phyloP scores from a whole-genome alignment of 2,113 vertebrate species.

The Chitala chitala region DNA sequence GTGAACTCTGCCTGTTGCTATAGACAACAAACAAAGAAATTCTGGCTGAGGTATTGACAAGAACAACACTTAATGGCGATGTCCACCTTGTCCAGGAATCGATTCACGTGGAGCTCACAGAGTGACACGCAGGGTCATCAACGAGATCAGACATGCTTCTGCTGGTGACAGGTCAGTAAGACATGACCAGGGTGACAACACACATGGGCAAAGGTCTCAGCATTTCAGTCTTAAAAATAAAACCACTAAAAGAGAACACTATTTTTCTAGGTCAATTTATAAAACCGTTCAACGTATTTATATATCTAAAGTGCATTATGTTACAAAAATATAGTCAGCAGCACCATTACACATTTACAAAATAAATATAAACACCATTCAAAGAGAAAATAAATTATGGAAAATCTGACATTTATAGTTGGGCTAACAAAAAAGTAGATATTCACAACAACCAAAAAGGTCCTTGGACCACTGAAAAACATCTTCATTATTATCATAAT shows the following conservation, averaged over 20 bases:
- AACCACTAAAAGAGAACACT: slow-evolving; percentile 50
- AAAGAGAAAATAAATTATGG: slow-evolving; percentile 82
- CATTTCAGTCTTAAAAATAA: slow-evolving; percentile 56
- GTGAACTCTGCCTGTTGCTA: slow-evolving; percentile 42
- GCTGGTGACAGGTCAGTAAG: slow-evolving; percentile 24
- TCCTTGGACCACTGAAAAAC: slow-evolving; percentile 46
- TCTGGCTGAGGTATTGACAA: neutral
- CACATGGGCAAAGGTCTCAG: slow-evolving; percentile 29
- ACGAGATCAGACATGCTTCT: slow-evolving; percentile 13
- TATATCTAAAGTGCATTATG: slow-evolving; percentile 98
- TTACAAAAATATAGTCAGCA: slow-evolving; percentile 95
- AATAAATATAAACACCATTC: slow-evolving; percentile 89
- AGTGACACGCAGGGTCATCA: slow-evolving; percentile 18
- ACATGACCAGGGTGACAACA: slow-evolving; percentile 13
- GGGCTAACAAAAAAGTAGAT: slow-evolving; percentile 50
- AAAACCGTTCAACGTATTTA: slow-evolving; percentile 72
- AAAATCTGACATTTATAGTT: slow-evolving; percentile 54
- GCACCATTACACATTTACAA: slow-evolving; percentile 92
- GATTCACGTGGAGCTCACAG: neutral
- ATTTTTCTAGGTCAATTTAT: slow-evolving; percentile 41
- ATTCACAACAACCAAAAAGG: slow-evolving; percentile 60
- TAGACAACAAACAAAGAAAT: slow-evolving; percentile 29
- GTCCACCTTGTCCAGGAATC: neutral
- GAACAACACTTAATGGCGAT: slow-evolving; percentile 9
- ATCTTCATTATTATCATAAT: slow-evolving; percentile 43